Evolutionary conservation across 2,113 vertebrate species (phyloP), one percentile per base, ranked within the genome.

Genomic region (Chaetorhynchus papuensis): DNA sequence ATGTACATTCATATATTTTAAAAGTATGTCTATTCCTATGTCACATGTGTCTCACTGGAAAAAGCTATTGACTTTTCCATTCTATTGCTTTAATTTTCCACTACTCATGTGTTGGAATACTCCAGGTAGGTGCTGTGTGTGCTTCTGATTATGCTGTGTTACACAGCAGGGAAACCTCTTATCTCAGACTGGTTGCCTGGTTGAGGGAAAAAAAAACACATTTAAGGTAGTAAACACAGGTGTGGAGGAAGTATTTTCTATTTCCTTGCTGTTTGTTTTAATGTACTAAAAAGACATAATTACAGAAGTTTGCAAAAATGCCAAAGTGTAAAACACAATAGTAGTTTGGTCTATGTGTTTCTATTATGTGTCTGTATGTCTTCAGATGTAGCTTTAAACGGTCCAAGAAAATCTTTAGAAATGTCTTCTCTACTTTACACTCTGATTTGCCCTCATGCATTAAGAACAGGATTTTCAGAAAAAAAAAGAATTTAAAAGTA

Each of bases 161-260:
- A 87, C 98, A 91, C 98, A 98, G 98, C 97, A 92, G 98, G 98
- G 81, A 92, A 96, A 91, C 96, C 97, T 98, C 98, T 98, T 98
- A 97, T 95, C 97, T 96, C 97, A 97, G 96, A 84, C 96, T 97
- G 96, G 89, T 94, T 97, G 97, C 96, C 95, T 98, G 92, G 90
- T 37, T 95, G 66, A 77, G 75, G 12, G 10, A 83, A 75, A 91
- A 80, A 94, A 49, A 83, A 86, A 37, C 64, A 93, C 59, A 88
- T 94, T 90, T 86, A 93, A 96, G 93, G 90, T 96, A 95, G 97
- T 97, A 98, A 98, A 98, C 97, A 98, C 98, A 98, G 97, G 97
- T 98, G 97, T 95, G 93, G 89, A 94, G 97, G 96, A 96, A 95
- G 96, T 90, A 91, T 96, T 97, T 97, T 95, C 84, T 89, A 84